phyloP scores from a whole-genome alignment of 2,888 invertebrate genomes.

The Dasypogon diadema region DNA sequence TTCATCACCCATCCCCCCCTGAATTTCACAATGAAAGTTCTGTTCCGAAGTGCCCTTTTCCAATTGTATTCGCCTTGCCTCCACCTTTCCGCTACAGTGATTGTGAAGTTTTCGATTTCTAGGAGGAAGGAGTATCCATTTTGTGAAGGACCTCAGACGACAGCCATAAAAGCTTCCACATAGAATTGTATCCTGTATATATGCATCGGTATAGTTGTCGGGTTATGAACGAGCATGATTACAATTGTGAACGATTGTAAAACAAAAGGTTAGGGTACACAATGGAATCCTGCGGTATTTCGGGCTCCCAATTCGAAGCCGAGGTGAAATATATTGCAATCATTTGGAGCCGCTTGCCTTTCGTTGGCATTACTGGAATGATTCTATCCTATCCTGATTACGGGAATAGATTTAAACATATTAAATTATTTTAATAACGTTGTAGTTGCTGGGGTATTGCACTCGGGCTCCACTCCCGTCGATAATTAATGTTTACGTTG shows the following conservation, averaged over 20 bases:
- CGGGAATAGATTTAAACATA: not conserved
- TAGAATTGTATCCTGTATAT: not conserved
- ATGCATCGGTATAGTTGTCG: not conserved
- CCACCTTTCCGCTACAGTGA: not conserved
- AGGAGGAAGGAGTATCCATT: conserved; percentile 9
- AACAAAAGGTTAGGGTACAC: conserved; percentile 19
- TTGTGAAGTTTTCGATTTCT: not conserved
- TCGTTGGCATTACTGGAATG: not conserved
- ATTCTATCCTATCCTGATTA: not conserved
- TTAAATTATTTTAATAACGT: not conserved
- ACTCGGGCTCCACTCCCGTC: too few relatives aligned
- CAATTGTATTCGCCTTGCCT: not conserved
- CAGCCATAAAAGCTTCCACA: not conserved
- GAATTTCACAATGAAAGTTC: not conserved
- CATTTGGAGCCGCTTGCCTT: not conserved
- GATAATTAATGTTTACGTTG: too few relatives aligned
- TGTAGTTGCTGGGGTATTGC: not conserved
- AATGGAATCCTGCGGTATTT: conserved; percentile 25
- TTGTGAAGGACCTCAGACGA: conserved; percentile 1
- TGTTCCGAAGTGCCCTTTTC: not conserved
- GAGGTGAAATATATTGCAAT: not conserved
- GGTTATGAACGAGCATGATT: conserved; percentile 25
- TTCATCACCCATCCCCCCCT: conserved; percentile 25
- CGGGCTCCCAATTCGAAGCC: not conserved
- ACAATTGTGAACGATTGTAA: conserved; percentile 29